Base-by-base conservation (phyloP, 2,888 invertebrate species). In the Drosophila helvetica region DNA sequence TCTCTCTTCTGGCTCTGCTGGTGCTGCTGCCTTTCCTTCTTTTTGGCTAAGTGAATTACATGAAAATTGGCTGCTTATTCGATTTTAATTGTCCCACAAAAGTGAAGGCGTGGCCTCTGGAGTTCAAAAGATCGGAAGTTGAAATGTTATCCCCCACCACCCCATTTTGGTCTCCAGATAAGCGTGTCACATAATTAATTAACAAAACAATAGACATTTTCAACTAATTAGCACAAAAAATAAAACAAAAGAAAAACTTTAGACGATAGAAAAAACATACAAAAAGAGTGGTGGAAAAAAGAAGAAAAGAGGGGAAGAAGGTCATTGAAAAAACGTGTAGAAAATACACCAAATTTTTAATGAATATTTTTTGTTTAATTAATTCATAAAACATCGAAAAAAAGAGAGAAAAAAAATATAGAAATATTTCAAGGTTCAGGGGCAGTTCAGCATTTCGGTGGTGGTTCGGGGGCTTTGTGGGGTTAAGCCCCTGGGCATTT, bases 161-260 rank as follows among this genome's bases (percentile, higher is more conserved):
- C 22, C 4, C 43, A 33, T 67, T 48, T 70, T 66, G 63, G 43
- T 63, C 50, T 55, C 61, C 62, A 79, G 83, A 83, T 83, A 83
- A 83, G 80, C 83, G 80, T 83, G 83, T 83, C 86, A 86, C 83
- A 80, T 77, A 86, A 86, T 86, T 87, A 87, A 86, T 86, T 86
- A 74, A 74, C 52, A 63, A 38, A 38, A 77, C 79, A 79, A 78
- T 85, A 38, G 80, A 75, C 77, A 79, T 78, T 73, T 82, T 83
- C 55, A 79, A 83, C 84, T 87, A 86, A 86, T 86, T 86, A 86
- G 78, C 85, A 77, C 75, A 66, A 45, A 77, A 77, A 74, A 67
- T 65, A 54, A 66, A 64, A 47, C 73, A 52, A 77, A 70, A 61
- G 47, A 46, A 51, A 72, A 51, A 63, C 46, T 46, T 64, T 38